Base-by-base conservation (phyloP, 2,797 vertebrate species). In the Phaenicophaeus curvirostris region DNA sequence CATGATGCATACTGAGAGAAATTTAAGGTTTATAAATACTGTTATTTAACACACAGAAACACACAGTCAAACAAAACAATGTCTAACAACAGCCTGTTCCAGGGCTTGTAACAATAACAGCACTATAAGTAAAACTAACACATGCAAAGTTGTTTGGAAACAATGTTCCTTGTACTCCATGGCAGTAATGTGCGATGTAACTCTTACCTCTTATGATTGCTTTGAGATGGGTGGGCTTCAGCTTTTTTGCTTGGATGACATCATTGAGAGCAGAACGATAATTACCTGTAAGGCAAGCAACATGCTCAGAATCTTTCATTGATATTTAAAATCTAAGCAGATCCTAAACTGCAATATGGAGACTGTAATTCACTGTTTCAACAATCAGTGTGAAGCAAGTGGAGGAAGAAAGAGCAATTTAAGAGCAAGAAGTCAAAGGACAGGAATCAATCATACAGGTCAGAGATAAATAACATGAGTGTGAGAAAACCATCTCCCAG, bases 251-350 rank as follows among this genome's bases (percentile, higher is more conserved):
- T 75, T 98, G 97, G 15, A 84, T 86, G 51, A 98, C 98, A 63
- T 99, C 99, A 27, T 97, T 99, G 69, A 99, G 97, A 28, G 99
- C 98, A 63, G 99, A 99, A 31, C 99, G 98, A 97, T 99, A 98
- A 96, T 99, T 99, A 83, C 99, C 99, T 99, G 23, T 0, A 93
- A 51, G 88, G 24, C 33, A 93, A 94, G 65, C 2, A 51, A 21
- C 90, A 61, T 13, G 33, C 61, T 94, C 53, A 87, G 61, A 92
- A 55, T 13, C 15, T 24, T 68, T 6, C 7, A 21, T 5, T 71
- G 62, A 3, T 19, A 8, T 15, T 77, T 59, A 23, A 89, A 79
- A 61, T 24, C 33, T 23, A 84, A 15, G 7, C 25, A 75, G 46
- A 31, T 2, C 53, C 10, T 4, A 23, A 30, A 14, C 14, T 5